A percentile compares a stretch with the other conserved stretches of the same genome.
Conservation (phyloP, 2,113 vertebrate genomes). For the Terrapene triunguis region DNA sequence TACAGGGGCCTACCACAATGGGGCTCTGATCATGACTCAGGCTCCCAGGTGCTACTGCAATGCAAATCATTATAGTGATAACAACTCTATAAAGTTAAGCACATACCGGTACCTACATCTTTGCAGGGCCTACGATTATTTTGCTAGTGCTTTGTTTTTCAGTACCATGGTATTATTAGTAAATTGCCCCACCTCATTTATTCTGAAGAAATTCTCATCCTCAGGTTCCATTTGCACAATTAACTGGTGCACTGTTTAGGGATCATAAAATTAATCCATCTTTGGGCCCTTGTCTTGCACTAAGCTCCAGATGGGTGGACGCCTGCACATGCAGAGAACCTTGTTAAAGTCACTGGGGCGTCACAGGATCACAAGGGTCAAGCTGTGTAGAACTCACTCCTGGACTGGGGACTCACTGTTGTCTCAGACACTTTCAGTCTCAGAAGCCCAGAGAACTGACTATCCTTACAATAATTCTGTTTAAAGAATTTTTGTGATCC, state of each 20-base stretch:
- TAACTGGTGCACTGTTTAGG: not conserved
- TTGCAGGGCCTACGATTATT: not conserved
- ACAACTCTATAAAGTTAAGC: not conserved
- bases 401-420: not conserved
- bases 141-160: not conserved
- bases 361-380: not conserved
- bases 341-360: not conserved
- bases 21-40: fast-evolving
- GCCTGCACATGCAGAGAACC: not conserved
- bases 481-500: conserved; percentile 5
- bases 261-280: not conserved
- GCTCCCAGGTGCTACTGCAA: not conserved
- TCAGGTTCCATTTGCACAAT: not conserved
- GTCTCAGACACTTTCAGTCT: not conserved
- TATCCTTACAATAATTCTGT: not conserved
- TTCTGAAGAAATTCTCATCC: not conserved
- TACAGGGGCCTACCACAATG: not conserved
- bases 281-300: not conserved
- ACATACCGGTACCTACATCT: not conserved
- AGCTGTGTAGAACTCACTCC: not conserved
- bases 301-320: not conserved
- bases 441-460: not conserved
- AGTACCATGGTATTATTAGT: not conserved
- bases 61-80: not conserved
- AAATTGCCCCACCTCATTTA: not conserved